phyloP scores from a whole-genome alignment of 2,113 vertebrate species.

The Zosterops hypoxanthus region DNA sequence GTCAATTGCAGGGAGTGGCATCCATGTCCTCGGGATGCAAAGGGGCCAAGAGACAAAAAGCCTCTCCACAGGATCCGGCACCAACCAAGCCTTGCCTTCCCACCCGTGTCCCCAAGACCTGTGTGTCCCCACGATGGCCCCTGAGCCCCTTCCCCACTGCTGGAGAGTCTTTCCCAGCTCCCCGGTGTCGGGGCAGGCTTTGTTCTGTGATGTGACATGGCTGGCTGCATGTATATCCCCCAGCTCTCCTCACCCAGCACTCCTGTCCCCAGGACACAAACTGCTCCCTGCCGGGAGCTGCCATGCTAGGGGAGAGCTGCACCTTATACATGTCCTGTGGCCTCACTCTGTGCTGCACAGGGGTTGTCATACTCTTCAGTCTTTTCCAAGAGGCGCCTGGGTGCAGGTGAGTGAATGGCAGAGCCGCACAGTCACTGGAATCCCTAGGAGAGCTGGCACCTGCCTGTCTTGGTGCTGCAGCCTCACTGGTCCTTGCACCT shows the following conservation, averaged over 20 bases:
- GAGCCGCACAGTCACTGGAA: background rate
- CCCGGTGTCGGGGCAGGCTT: rapidly evolving
- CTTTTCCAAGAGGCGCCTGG: background rate
- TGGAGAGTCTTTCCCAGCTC: rapidly evolving
- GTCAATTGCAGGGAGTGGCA: rapidly evolving
- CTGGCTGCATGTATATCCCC: rapidly evolving
- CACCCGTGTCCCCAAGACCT: background rate
- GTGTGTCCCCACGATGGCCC: rapidly evolving
- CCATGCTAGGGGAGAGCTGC: rapidly evolving
- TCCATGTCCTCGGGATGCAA: background rate
- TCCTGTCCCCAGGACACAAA: background rate
- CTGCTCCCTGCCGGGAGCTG: rapidly evolving
- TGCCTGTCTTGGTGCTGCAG: background rate
- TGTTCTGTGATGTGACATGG: background rate
- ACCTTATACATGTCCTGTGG: rapidly evolving
- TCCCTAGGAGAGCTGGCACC: background rate
- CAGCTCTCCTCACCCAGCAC: background rate
- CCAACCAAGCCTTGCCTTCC: rapidly evolving
- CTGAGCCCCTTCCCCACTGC: no score
- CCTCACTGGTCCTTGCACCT: rapidly evolving
- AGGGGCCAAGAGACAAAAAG: background rate
- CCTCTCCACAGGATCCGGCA: background rate
- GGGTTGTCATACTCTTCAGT: background rate
- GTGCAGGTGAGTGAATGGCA: background rate
- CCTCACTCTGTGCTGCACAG: rapidly evolving